phyloP scores from a whole-genome alignment of 2,888 invertebrate species.

The Apoda limacodes region DNA sequence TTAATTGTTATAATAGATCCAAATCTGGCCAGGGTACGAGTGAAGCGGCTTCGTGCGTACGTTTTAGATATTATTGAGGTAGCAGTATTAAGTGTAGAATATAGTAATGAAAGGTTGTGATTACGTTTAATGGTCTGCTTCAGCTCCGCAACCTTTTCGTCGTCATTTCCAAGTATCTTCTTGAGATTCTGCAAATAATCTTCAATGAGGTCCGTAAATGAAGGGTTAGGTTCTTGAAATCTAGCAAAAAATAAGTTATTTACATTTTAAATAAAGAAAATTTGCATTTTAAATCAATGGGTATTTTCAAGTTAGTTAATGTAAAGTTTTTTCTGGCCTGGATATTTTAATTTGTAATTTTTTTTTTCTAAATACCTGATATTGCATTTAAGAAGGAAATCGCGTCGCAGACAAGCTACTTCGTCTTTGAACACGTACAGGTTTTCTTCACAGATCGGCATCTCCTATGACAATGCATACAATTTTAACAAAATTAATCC shows the following conservation, averaged over 20 bases:
- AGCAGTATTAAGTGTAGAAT: no score
- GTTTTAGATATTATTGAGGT: no score
- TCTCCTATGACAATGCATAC: constrained; percentile 28
- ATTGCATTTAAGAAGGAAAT: constrained; percentile 44
- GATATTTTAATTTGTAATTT: no score
- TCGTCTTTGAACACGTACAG: constrained; percentile 41
- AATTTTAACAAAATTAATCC: no score
- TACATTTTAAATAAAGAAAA: background rate
- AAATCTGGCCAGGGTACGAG: no score
- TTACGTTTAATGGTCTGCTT: no score
- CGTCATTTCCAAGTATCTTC: constrained; percentile 38
- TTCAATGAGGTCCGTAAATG: constrained; percentile 38
- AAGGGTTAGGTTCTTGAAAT: constrained; percentile 36
- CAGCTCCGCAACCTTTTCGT: constrained; percentile 37
- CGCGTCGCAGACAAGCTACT: constrained; percentile 32
- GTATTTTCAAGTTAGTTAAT: no score
- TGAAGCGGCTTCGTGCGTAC: no score
- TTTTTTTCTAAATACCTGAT: no score
- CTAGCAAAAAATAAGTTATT: constrained; percentile 26
- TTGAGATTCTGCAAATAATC: constrained; percentile 38
- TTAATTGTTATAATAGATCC: no score
- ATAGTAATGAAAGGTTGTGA: no score
- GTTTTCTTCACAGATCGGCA: constrained; percentile 36
- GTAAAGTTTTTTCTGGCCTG: no score
- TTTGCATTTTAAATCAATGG: background rate